A percentile compares a stretch with the other conserved stretches of the same genome.
Conservation (phyloP, 1,140 invertebrate genomes). For the Orussus abietinus region DNA sequence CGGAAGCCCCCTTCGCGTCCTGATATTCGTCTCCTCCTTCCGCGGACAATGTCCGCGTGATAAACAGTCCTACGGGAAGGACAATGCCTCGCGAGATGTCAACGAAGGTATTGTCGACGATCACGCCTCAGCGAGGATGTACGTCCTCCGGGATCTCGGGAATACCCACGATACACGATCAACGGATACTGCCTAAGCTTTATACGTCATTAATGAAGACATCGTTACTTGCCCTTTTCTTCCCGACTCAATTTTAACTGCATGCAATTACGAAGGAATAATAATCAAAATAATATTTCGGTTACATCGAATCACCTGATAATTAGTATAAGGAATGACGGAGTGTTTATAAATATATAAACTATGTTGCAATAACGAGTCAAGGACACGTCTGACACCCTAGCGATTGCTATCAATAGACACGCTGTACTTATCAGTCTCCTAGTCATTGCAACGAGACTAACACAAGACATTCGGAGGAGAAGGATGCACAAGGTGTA, state of each 20-base stretch:
- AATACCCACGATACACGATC: too few relatives aligned
- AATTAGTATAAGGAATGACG: too few relatives aligned
- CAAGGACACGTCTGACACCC: conserved; percentile 14
- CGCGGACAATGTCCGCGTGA: conserved; percentile 10
- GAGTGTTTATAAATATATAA: too few relatives aligned
- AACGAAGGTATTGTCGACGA: conserved; percentile 10
- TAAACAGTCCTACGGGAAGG: conserved; percentile 9
- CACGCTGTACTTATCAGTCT: too few relatives aligned
- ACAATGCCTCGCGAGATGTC: conserved; percentile 9
- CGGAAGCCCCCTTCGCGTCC: not conserved
- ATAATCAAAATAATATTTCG: not conserved
- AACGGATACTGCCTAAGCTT: not conserved
- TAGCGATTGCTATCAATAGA: too few relatives aligned
- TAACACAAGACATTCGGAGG: too few relatives aligned
- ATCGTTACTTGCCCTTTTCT: too few relatives aligned
- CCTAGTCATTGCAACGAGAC: too few relatives aligned
- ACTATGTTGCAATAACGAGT: too few relatives aligned
- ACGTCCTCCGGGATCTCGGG: conserved; percentile 1
- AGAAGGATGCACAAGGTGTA: too few relatives aligned
- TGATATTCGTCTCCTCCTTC: not conserved
- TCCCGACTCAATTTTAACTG: too few relatives aligned
- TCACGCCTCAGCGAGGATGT: conserved; percentile 9
- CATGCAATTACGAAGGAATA: not conserved
- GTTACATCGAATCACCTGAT: not conserved
- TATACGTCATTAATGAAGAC: too few relatives aligned